Evolutionary conservation across 2,888 invertebrate species (phyloP).

Genomic region (Oegoconia quadripuncta): DNA sequence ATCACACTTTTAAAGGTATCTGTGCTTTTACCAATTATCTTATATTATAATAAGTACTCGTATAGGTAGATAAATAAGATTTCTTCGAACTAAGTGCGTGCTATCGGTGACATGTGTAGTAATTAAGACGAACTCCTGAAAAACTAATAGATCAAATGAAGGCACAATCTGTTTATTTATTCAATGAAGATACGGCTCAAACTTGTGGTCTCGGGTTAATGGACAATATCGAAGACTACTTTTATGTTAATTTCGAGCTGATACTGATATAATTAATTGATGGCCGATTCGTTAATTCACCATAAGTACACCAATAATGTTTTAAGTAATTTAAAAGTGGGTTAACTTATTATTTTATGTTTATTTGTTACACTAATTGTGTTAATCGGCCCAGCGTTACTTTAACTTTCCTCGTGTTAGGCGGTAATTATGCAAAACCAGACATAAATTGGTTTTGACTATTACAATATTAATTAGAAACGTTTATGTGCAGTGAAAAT

Average conservation of each 20-base stretch:
- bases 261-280: conserved; percentile 48
- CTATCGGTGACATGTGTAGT: conserved; percentile 29
- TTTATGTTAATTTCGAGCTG: conserved; percentile 68
- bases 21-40: too few species aligned
- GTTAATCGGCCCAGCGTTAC: conserved; percentile 65
- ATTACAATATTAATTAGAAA: conserved; percentile 20
- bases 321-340: conserved; percentile 35
- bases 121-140: conserved; percentile 50
- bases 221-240: conserved; percentile 65
- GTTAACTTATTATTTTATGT: too few species aligned
- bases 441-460: conserved; percentile 58
- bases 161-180: too few species aligned
- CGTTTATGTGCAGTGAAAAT: conserved; percentile 19
- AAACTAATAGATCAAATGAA: conserved; percentile 64
- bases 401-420: conserved; percentile 38
- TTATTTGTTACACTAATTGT: conserved; percentile 42
- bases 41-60: too few species aligned
- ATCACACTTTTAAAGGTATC: too few species aligned
- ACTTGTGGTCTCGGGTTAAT: conserved; percentile 78
- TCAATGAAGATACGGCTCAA: conserved; percentile 62
- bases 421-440: conserved; percentile 48
- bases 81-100: conserved; percentile 11
- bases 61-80: conserved; percentile 9
- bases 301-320: conserved; percentile 61
- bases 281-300: conserved; percentile 67